Evolutionary conservation across 2,797 vertebrate genomes (phyloP), one percentile per base, ranked within the genome.

Genomic region (Peromyscus aztecus): DNA sequence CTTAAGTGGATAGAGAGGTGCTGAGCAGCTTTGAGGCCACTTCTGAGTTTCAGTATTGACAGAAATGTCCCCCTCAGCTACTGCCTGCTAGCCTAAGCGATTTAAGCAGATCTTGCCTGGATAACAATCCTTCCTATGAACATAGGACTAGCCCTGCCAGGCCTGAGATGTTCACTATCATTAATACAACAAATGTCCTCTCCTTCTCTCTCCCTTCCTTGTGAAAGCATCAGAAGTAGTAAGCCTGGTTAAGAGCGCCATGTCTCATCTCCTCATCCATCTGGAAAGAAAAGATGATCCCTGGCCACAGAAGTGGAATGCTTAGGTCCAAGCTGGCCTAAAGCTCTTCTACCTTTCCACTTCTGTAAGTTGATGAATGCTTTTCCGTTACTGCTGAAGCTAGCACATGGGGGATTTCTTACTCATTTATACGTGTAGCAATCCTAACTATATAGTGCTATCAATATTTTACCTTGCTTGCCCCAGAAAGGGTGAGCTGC

Each of bases 381-480:
- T 83, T 63, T 82, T 73, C 59, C 63, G 49, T n/a, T 88, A 84
- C 81, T 89, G 73, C 73, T 55, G 82, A 87, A 76, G 49, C 29
- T 88, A 81, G 46, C 61, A 71, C 52, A 40, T 31, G 14, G n/a
- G 87, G 14, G 17, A 78, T 87, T 94, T 89, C 89, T 91, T 13
- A 57, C 76, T 84, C 90, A 59, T 3, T 21, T 57, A 81, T 13
- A 52, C 9, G 37, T 16, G 69, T 23, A 59, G 24, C 43, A 52
- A 31, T 67, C 11, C 34, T 63, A 90, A 84, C 65, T 59, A 0
- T 73, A 27, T 31, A 78, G 43, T 40, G 27, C 75, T 57, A 73
- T 37, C 63, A 57, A 69, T 57, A 69, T 83, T 75, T 97, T 37
- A 55, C 57, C 85, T 95, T 43, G 5, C 52, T 92, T 87, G 88